Percentiles rank a stretch among this genome's conserved stretches.
Conservation (phyloP, 2,113 vertebrate genomes). For the Arizona elegans region DNA sequence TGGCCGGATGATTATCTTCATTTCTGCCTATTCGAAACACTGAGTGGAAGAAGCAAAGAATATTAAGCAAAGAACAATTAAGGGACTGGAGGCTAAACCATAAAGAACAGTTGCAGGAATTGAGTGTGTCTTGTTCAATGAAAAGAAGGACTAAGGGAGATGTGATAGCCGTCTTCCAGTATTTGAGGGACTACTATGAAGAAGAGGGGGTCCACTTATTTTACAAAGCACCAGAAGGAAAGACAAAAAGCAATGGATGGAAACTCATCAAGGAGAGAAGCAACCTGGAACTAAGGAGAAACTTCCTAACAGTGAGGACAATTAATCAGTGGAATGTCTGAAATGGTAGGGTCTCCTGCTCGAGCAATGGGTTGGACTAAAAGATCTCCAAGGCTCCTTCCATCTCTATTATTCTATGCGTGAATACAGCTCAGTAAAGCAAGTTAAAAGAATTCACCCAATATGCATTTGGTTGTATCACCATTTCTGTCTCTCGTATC, state of each 20-base stretch:
- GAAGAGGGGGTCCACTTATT: not conserved
- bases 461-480: not conserved
- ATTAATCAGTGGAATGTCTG: not conserved
- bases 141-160: not conserved
- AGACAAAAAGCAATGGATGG: not conserved
- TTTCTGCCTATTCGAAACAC: not conserved
- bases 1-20: not conserved
- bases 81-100: not conserved
- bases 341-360: not conserved
- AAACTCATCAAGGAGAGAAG: not conserved
- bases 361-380: not conserved
- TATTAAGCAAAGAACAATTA: not conserved
- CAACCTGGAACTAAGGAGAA: not conserved
- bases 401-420: not conserved
- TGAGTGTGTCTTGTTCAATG: not conserved
- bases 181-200: not conserved
- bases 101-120: not conserved
- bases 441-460: not conserved
- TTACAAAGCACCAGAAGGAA: not conserved
- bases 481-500: not conserved
- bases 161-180: not conserved
- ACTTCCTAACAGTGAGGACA: not conserved
- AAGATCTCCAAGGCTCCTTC: not conserved
- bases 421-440: not conserved
- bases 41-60: not conserved